Evolutionary conservation across 2,888 invertebrate genomes (phyloP).

Genomic region (Amblyjoppa fuscipennis): DNA sequence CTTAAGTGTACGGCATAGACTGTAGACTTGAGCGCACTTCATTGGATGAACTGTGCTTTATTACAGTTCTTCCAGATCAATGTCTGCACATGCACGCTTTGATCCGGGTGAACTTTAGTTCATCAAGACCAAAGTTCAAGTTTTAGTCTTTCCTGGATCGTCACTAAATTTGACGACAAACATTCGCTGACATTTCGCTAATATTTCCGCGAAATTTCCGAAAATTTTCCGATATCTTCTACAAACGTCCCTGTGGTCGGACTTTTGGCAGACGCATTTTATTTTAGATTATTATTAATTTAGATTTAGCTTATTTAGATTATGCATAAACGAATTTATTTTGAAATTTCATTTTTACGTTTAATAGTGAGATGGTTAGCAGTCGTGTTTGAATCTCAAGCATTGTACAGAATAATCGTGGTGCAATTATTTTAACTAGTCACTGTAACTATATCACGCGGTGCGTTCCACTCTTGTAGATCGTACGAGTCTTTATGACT

Average conservation of each 20-base stretch:
- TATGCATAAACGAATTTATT: neutral
- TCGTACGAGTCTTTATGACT: no score
- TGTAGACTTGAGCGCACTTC: no score
- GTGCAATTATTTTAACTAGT: neutral
- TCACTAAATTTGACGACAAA: neutral
- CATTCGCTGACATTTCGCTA: no score
- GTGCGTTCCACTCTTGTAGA: no score
- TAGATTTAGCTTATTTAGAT: no score
- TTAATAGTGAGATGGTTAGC: neutral
- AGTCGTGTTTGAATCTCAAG: neutral
- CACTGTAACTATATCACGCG: no score
- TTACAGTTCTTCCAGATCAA: no score
- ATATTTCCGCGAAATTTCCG: no score
- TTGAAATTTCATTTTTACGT: conserved; percentile 17
- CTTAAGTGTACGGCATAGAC: no score
- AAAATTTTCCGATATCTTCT: neutral
- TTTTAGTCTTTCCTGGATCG: neutral
- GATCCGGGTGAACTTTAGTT: neutral
- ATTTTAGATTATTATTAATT: neutral
- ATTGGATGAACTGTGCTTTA: no score
- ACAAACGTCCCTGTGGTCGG: neutral
- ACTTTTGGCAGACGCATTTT: neutral
- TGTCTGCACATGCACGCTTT: neutral
- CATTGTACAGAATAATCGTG: neutral
- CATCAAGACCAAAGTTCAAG: no score